Base-by-base conservation (phyloP, 2,888 invertebrate species). In the Eilema sororculum region DNA sequence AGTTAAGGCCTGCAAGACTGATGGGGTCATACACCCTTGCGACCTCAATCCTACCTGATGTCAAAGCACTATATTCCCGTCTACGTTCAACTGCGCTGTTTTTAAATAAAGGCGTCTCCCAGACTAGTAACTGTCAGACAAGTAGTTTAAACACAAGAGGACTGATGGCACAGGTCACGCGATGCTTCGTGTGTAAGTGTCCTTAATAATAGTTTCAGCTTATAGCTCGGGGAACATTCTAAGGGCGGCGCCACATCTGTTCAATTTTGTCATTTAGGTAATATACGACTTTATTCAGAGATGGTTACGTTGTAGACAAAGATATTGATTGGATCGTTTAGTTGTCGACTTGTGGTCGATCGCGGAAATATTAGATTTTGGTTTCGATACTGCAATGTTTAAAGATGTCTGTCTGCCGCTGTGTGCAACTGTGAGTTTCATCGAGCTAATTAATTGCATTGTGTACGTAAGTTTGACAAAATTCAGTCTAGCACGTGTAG, bases 101-200 rank as follows among this genome's bases (percentile, higher is more conserved):
- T 62, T 68, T 62, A 62, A 68, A 66, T 41, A 66, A 67, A 62
- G 56, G 37, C 56, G 57, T 62, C 33, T 33, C 56, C 16, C 41
- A 62, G 30, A 24, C 24, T 68, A 75, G 71, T 64, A 72, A 75
- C 79, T 77, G 80, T 76, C 82, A 75, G 77, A 74, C 77, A 25
- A 52, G 67, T 67, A 70, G 61, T 66, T 58, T 58, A 66, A 63
- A 58, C 52, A 59, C 46, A 8, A 24, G 13, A 30, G 37, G 66
- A 72, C 67, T 69, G 73, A 73, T 73, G 77, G 73, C 75, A 25
- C 22, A 33, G 69, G 71, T 74, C 90, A 90, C 90, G 90, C 89
- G 78, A 89, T 69, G 66, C 78, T 84, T 84, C 89, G 87, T 87
- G 90, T 84, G 81, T 67, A 79, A 73, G 74, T 73, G 74, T 74